These are phyloP conservation scores for Neoitamus cyanurus DNA, from an alignment of 2,888 invertebrate genomes.

Conservation along the genomic window DNA sequence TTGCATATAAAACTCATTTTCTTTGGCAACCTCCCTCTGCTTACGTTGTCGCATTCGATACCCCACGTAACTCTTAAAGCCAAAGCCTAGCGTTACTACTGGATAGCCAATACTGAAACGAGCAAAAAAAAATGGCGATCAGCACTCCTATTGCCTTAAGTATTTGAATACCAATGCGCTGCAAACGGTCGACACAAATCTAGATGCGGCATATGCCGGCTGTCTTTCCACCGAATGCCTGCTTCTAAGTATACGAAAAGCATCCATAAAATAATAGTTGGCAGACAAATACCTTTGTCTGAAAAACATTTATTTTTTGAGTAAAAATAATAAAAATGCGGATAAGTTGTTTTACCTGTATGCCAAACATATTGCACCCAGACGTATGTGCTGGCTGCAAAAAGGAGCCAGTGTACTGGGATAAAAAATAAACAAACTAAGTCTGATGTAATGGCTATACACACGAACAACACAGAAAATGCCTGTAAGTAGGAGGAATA, in stretches of 20 bases:
- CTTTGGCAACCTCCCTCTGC: conserved; percentile 92
- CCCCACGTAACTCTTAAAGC: conserved; percentile 92
- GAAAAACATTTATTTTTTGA: conserved; percentile 53
- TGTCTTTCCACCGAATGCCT: conserved; percentile 84
- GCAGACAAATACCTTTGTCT: conserved; percentile 94
- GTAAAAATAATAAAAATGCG: background rate
- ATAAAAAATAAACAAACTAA: conserved; percentile 99
- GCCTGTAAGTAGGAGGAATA: conserved; percentile 70
- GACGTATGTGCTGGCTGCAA: conserved; percentile 97
- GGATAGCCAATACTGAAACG: conserved; percentile 86
- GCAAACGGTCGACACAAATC: conserved; percentile 96
- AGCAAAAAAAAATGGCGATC: background rate
- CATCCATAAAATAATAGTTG: conserved; percentile 93
- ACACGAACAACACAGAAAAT: conserved; percentile 97
- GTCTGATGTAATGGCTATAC: conserved; percentile 96
- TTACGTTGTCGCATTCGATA: conserved; percentile 90
- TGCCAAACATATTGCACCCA: conserved; percentile 99
- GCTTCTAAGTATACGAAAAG: conserved; percentile 95
- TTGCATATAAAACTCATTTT: conserved; percentile 95
- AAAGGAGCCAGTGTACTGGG: conserved; percentile 97
- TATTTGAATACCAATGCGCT: conserved; percentile 85
- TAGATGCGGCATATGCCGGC: conserved; percentile 85
- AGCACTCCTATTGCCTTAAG: background rate
- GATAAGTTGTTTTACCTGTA: conserved; percentile 76
- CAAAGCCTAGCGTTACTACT: conserved; percentile 94